Conservation (phyloP, 1,140 invertebrate species). For the Monochamus saltuarius region DNA sequence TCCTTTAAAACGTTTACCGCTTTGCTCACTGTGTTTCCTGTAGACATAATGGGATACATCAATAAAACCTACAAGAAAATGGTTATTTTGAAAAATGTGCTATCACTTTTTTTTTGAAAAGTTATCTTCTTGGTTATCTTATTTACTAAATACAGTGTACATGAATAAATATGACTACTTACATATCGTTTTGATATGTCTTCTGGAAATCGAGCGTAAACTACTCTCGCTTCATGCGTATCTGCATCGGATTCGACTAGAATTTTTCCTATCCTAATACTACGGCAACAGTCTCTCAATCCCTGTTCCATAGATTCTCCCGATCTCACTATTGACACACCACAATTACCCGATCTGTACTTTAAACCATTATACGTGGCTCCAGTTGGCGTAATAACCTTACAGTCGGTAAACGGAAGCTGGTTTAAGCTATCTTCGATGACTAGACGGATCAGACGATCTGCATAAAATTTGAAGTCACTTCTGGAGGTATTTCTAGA, state of each 20-base stretch:
- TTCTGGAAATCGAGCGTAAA: conserved; percentile 97
- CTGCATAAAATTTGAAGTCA: conserved; percentile 99
- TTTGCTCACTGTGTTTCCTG: conserved; percentile 93
- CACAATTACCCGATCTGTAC: conserved; percentile 96
- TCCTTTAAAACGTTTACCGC: conserved; percentile 92
- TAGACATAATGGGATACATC: conserved; percentile 98
- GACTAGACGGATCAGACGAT: conserved; percentile 89
- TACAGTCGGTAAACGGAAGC: conserved; percentile 86
- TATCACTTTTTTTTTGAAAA: background rate
- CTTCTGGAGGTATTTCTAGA: conserved; percentile 86
- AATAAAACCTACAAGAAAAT: conserved; percentile 67
- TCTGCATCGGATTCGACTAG: conserved; percentile 95
- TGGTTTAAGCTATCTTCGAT: conserved; percentile 99
- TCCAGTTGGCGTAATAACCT: conserved; percentile 90
- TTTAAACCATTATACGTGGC: conserved; percentile 87
- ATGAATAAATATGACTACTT: background rate
- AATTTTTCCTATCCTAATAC: conserved; percentile 97
- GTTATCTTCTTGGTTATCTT: no score
- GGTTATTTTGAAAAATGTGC: conserved; percentile 1
- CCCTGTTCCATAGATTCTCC: conserved; percentile 99
- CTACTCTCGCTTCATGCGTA: conserved; percentile 93
- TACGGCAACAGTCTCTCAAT: conserved; percentile 93
- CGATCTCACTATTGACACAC: conserved; percentile 93
- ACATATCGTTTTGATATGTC: conserved; percentile 85
- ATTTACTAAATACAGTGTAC: background rate